Base-by-base conservation (phyloP, 2,113 vertebrate species). In the Ivindomyrus marchei region DNA sequence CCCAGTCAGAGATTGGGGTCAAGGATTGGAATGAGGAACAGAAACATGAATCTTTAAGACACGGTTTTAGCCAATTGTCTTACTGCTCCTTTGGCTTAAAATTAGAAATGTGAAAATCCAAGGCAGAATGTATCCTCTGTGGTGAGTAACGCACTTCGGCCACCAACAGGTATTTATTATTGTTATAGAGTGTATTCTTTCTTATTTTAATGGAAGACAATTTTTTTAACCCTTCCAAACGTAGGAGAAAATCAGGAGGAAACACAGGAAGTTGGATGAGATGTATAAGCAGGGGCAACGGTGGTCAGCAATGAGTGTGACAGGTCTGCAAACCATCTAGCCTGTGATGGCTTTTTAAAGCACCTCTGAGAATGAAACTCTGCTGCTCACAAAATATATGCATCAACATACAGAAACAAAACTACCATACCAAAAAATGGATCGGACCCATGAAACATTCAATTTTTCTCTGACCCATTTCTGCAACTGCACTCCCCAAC, bases 91-190 rank as follows among this genome's bases (percentile, higher is more conserved):
- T 83, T 56, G 47, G 27, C 70, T 24, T n/a, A 27, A 80, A 19
- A 47, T 49, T 17, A 83, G 62, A 39, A 83, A n/a, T 89, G 3
- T 52, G 49, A 36, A 88, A 83, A 77, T 24, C 36, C 27, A 53
- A 19, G 42, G 93, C 93, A 93, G 95, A 96, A 96, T 96, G 94
- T 94, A 90, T 94, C 93, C 93, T 92, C 91, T 91, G 91, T 92
- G 93, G 93, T 91, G 6, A 74, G 27, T 74, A 4, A 74, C 9
- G 0, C 27, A 13, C 10, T 0, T 74, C 27, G 0, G 36, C 31
- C 15, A 19, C 70, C 70, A 36, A 31, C 31, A 77, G 11, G 36
- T 77, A 77, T 77, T 66, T 17, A 77, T 77, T 66, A 66, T 77
- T 77, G 31, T 77, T 77, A 77, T 17, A 19, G 24, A 17, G 85